Conservation (phyloP, 1,140 invertebrate genomes). For the Diuraphis noxia region DNA sequence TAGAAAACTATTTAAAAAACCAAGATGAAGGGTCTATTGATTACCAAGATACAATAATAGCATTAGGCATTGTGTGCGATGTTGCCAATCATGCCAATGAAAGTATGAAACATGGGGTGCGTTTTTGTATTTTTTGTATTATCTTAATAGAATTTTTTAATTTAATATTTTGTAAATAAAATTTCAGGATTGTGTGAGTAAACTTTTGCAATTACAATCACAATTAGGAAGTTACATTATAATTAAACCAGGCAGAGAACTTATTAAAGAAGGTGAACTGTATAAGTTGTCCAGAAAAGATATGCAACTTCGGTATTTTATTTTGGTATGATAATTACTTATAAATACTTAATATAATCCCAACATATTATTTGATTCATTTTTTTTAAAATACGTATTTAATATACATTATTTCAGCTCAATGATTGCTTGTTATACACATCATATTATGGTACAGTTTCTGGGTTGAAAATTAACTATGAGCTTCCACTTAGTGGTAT, state of each 20-base stretch:
- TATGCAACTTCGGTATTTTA: slow-evolving; percentile 72
- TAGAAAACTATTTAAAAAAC: slow-evolving; percentile 71
- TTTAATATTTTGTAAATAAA: not conserved
- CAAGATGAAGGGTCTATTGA: slow-evolving; percentile 67
- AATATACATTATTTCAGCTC: slow-evolving; percentile 64
- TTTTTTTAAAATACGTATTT: slow-evolving; percentile 30
- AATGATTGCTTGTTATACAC: slow-evolving; percentile 74
- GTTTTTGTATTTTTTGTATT: slow-evolving; percentile 61
- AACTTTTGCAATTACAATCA: slow-evolving; percentile 66
- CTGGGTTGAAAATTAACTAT: slow-evolving; percentile 67
- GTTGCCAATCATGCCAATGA: slow-evolving; percentile 78
- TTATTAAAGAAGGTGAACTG: slow-evolving; percentile 73
- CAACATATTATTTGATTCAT: not conserved
- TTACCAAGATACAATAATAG: slow-evolving; percentile 69
- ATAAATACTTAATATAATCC: not conserved
- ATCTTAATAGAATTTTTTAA: not conserved
- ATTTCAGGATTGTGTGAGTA: slow-evolving; percentile 65
- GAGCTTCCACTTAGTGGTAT: slow-evolving; percentile 68
- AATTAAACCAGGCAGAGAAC: slow-evolving; percentile 70
- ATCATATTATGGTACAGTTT: slow-evolving; percentile 62
- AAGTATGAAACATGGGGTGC: slow-evolving; percentile 69
- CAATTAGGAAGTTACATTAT: slow-evolving; percentile 68
- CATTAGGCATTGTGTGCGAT: slow-evolving; percentile 71
- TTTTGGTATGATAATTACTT: slow-evolving; percentile 64
- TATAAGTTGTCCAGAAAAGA: slow-evolving; percentile 71